phyloP scores from a whole-genome alignment of 2,888 invertebrate species.

The Pilophorus perplexus region DNA sequence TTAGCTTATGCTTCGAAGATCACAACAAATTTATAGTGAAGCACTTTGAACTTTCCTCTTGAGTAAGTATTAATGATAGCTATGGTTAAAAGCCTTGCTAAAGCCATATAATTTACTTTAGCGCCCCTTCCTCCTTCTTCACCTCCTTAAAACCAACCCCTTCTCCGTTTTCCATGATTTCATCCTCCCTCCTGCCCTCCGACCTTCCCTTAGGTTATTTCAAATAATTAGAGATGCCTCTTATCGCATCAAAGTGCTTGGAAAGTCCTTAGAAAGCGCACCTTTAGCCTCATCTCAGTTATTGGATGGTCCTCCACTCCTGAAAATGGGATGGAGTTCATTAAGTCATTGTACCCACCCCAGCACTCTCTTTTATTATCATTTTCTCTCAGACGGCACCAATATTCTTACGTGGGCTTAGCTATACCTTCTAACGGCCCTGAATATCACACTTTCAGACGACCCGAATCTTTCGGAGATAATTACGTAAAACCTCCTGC shows the following conservation, averaged over 20 bases:
- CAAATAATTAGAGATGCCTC: constrained; percentile 13
- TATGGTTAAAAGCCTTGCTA: constrained; percentile 27
- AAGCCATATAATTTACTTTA: constrained; percentile 32
- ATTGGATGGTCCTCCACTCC: not conserved
- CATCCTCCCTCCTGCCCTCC: not conserved
- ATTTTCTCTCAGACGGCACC: too few relatives aligned
- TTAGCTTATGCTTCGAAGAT: constrained; percentile 30
- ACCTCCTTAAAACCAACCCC: not conserved
- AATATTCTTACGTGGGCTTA: too few relatives aligned
- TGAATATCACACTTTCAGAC: too few relatives aligned
- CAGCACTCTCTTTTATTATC: too few relatives aligned
- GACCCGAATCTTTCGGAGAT: too few relatives aligned
- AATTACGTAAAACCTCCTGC: too few relatives aligned
- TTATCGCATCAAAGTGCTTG: constrained; percentile 20
- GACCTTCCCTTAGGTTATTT: constrained; percentile 10
- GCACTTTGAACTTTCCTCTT: constrained; percentile 33
- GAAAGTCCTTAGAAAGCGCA: constrained; percentile 14
- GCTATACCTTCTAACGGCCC: too few relatives aligned
- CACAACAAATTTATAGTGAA: constrained; percentile 33
- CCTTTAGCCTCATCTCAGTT: constrained; percentile 3
- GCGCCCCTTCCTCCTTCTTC: not conserved
- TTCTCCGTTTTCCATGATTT: constrained; percentile 17
- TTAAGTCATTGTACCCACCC: not conserved
- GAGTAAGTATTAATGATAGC: constrained; percentile 34
- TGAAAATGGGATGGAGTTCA: not conserved